A percentile compares a stretch with the other conserved stretches of the same genome.
These are phyloP conservation scores for Argentina silus DNA, from an alignment of 2,797 vertebrate genomes.

Conservation along the genomic window DNA sequence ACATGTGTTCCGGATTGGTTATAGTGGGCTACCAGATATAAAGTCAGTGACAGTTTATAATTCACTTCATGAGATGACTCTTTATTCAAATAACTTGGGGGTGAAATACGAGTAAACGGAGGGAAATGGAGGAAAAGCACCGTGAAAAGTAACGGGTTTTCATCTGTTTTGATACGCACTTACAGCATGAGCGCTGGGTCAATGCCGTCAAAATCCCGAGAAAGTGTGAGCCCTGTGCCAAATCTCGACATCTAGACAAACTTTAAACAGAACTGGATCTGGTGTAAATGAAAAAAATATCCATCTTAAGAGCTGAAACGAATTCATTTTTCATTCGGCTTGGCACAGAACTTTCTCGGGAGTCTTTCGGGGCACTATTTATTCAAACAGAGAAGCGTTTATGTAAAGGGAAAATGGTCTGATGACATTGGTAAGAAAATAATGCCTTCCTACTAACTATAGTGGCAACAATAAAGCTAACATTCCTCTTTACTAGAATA, in stretches of 20 bases:
- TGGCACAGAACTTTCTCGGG: constrained; percentile 15
- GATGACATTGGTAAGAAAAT: constrained; percentile 32
- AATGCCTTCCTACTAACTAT: not conserved
- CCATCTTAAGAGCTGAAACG: constrained; percentile 42
- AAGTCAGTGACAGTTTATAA: constrained; percentile 26
- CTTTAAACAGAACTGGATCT: constrained; percentile 30
- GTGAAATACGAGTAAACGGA: constrained; percentile 21
- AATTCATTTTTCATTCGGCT: constrained; percentile 50
- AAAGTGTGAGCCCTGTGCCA: constrained; percentile 28
- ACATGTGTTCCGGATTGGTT: too few species aligned
- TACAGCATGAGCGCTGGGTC: constrained; percentile 24
- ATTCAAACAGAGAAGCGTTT: constrained; percentile 40
- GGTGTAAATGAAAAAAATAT: constrained; percentile 26
- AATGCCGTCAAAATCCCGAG: constrained; percentile 24
- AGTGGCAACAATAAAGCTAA: constrained; percentile 40
- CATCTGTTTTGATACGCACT: constrained; percentile 26
- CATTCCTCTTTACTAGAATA: constrained; percentile 33
- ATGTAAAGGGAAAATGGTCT: constrained; percentile 23
- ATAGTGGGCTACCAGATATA: not conserved
- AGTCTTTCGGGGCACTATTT: constrained; percentile 29
- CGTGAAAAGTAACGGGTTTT: constrained; percentile 26
- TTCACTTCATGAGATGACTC: constrained; percentile 9
- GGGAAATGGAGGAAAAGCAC: constrained; percentile 16
- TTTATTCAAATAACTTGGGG: constrained; percentile 1
- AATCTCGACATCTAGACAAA: constrained; percentile 30